phyloP scores from a whole-genome alignment of 2,113 vertebrate genomes.

The Clarias gariepinus region DNA sequence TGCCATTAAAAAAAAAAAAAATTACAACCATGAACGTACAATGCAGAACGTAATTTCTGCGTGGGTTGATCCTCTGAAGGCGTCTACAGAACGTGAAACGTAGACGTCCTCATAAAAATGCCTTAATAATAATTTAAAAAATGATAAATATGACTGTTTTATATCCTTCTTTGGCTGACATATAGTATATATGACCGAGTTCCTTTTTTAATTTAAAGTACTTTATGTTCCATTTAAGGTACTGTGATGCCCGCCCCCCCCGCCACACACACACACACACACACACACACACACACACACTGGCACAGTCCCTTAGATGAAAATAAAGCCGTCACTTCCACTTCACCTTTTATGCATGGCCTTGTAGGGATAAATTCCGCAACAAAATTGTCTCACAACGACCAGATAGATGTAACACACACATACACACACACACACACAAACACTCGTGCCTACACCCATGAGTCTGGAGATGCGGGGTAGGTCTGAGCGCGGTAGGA shows the following conservation, averaged over 20 bases:
- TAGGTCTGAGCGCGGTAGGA: conserved; percentile 93
- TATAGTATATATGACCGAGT: conserved; percentile 60
- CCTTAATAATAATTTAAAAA: neutral
- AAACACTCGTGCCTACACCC: conserved; percentile 80
- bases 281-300: neutral
- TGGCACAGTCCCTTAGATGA: conserved; percentile 22
- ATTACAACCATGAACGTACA: neutral
- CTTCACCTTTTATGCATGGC: neutral
- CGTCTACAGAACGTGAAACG: conserved; percentile 26
- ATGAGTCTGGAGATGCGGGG: conserved; percentile 95
- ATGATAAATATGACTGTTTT: conserved; percentile 53
- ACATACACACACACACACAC: conserved; percentile 14
- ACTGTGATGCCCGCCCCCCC: conserved; percentile 57
- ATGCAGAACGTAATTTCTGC: neutral
- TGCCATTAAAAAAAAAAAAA: conserved; percentile 70
- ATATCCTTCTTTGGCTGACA: conserved; percentile 66
- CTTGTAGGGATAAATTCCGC: conserved; percentile 3
- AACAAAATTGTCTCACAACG: conserved; percentile 2
- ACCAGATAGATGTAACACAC: conserved; percentile 19
- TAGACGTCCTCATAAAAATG: conserved; percentile 55
- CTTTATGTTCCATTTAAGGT: conserved; percentile 39
- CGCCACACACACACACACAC: conserved; percentile 23
- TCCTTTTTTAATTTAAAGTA: conserved; percentile 65
- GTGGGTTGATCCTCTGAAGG: conserved; percentile 18
- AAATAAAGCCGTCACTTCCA: conserved; percentile 35